phyloP scores from a whole-genome alignment of 2,888 invertebrate genomes.

The Drosophila planitibia region DNA sequence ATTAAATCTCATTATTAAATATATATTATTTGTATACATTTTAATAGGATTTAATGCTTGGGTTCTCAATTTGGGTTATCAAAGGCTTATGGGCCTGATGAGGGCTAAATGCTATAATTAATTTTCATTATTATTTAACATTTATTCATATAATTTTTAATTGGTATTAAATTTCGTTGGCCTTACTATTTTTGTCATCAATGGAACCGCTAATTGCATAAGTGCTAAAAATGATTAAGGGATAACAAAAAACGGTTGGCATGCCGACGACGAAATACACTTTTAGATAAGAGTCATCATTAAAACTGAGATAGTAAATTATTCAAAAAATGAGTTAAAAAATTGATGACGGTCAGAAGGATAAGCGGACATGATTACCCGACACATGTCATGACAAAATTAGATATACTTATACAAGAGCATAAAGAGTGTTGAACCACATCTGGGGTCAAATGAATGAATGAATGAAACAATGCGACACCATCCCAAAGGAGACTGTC shows the following conservation, averaged over 20 bases:
- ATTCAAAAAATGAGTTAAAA: not conserved
- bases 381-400: not conserved
- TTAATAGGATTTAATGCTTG: not conserved
- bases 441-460: not conserved
- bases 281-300: not conserved
- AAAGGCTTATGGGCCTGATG: not conserved
- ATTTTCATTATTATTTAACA: not conserved
- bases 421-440: not conserved
- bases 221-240: not conserved
- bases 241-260: not conserved
- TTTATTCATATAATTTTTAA: conserved; percentile 10
- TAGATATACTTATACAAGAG: not conserved
- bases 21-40: not conserved
- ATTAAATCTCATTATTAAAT: not conserved
- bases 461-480: not conserved
- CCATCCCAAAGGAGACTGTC: not conserved
- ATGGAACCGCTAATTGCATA: not conserved
- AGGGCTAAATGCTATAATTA: not conserved
- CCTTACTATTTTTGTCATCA: not conserved
- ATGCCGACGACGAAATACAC: not conserved
- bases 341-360: not conserved
- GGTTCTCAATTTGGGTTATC: not conserved
- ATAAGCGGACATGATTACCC: not conserved
- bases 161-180: conserved; percentile 27
- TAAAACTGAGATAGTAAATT: not conserved